Conservation (phyloP, 2,888 invertebrate species). For the Folsomia manolachei region DNA sequence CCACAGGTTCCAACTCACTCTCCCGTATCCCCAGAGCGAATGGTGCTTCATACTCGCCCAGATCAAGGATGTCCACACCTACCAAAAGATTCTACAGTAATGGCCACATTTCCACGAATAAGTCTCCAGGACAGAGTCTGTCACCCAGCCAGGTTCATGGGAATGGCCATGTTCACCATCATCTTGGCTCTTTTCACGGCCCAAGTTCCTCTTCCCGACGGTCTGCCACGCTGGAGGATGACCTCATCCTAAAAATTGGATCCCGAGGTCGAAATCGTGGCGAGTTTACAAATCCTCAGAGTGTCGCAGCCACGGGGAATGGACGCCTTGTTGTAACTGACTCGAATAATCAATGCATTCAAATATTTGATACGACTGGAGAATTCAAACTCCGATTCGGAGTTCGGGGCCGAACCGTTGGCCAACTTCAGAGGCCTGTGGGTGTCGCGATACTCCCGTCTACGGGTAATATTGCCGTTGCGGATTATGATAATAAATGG, state of each 20-base stretch:
- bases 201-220: slow-evolving; percentile 53
- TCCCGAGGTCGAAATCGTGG: slow-evolving; percentile 57
- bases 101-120: slow-evolving; percentile 23
- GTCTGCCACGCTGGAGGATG: slow-evolving; percentile 56
- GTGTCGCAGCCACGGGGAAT: slow-evolving; percentile 54
- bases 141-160: slow-evolving; percentile 35
- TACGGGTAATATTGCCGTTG: slow-evolving; percentile 57
- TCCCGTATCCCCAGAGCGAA: slow-evolving; percentile 49
- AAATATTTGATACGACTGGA: slow-evolving; percentile 80
- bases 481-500: slow-evolving; percentile 60
- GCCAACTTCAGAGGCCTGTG: slow-evolving; percentile 59
- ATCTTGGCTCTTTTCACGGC: slow-evolving; percentile 38
- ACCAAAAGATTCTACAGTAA: slow-evolving; percentile 45
- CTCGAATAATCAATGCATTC: slow-evolving; percentile 98
- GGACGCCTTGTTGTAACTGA: slow-evolving; percentile 65
- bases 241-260: slow-evolving; percentile 57
- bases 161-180: background rate
- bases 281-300: slow-evolving; percentile 60
- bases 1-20: slow-evolving; percentile 33
- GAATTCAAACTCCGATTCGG: slow-evolving; percentile 56
- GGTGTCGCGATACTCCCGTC: slow-evolving; percentile 56
- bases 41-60: slow-evolving; percentile 45
- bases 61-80: slow-evolving; percentile 49
- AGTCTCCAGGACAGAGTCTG: too few relatives aligned
- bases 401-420: slow-evolving; percentile 56